These are phyloP conservation scores for Amblyteles armatorius DNA, from an alignment of 2,888 invertebrate genomes.

Conservation along the genomic window DNA sequence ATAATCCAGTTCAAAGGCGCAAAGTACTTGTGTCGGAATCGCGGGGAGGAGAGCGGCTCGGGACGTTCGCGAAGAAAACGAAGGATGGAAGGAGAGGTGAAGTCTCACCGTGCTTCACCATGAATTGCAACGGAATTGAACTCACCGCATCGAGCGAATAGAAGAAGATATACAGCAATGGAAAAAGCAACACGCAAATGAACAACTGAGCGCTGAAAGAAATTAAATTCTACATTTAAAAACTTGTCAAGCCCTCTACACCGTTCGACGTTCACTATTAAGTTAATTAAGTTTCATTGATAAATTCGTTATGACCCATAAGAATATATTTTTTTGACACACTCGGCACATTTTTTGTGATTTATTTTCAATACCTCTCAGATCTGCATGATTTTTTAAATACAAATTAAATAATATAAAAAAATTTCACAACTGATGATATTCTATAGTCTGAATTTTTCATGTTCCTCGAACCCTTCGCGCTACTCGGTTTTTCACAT, in stretches of 20 bases:
- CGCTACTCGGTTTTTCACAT: background rate
- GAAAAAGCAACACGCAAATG: background rate
- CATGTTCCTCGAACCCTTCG: background rate
- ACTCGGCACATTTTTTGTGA: background rate
- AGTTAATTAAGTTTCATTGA: background rate
- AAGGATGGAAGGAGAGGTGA: slow-evolving; percentile 18
- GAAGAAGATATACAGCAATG: background rate
- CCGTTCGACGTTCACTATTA: background rate
- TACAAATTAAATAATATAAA: too few relatives aligned
- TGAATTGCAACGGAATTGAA: slow-evolving; percentile 9
- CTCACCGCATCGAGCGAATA: slow-evolving; percentile 2
- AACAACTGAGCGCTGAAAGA: background rate
- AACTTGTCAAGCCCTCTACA: background rate
- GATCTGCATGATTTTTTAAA: background rate
- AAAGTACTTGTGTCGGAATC: slow-evolving; percentile 61
- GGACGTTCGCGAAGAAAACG: slow-evolving; percentile 28
- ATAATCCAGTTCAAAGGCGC: slow-evolving; percentile 69
- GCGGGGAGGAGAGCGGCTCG: slow-evolving; percentile 11
- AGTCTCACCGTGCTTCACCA: background rate
- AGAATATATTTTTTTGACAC: background rate
- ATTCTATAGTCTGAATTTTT: background rate
- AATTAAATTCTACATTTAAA: background rate
- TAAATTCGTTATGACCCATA: background rate
- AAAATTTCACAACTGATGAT: background rate
- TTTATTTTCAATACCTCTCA: background rate